phyloP scores from a whole-genome alignment of 2,888 invertebrate genomes.

The Choristoneura rosaceana region DNA sequence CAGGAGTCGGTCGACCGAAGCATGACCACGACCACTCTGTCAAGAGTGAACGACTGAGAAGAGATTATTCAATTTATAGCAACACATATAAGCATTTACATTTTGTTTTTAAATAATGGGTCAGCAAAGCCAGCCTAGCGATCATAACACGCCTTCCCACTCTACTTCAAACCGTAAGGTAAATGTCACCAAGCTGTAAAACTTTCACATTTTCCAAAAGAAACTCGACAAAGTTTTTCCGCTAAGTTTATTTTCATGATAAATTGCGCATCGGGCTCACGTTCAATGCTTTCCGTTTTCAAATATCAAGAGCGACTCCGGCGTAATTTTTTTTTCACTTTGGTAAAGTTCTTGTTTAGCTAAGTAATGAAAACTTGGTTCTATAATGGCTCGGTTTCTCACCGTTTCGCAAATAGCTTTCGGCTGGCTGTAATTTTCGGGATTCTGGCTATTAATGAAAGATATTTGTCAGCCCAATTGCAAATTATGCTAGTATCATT shows the following conservation, averaged over 20 bases:
- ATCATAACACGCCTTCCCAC: neutral
- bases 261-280: constrained; percentile 30
- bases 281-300: constrained; percentile 23
- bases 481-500: constrained; percentile 5
- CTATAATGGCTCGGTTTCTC: neutral
- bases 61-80: too few species aligned
- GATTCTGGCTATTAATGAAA: constrained; percentile 5
- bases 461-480: constrained; percentile 4
- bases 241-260: constrained; percentile 35
- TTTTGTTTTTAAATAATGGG: too few species aligned
- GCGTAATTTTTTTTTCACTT: constrained; percentile 28
- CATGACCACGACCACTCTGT: too few species aligned
- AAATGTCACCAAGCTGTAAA: constrained; percentile 14
- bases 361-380: constrained; percentile 22
- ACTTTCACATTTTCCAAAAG: constrained; percentile 28
- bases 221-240: constrained; percentile 20
- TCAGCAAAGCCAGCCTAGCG: neutral
- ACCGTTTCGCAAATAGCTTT: constrained; percentile 1
- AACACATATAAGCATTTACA: too few species aligned
- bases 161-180: neutral
- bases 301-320: constrained; percentile 20
- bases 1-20: too few species aligned
- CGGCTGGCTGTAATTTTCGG: constrained; percentile 6
- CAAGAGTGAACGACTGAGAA: too few species aligned
- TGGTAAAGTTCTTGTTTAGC: constrained; percentile 11